Percentiles rank a stretch among this genome's conserved stretches.
Evolutionary conservation across 2,113 vertebrate genomes (phyloP).

Genomic region (Cheilinus undulatus): DNA sequence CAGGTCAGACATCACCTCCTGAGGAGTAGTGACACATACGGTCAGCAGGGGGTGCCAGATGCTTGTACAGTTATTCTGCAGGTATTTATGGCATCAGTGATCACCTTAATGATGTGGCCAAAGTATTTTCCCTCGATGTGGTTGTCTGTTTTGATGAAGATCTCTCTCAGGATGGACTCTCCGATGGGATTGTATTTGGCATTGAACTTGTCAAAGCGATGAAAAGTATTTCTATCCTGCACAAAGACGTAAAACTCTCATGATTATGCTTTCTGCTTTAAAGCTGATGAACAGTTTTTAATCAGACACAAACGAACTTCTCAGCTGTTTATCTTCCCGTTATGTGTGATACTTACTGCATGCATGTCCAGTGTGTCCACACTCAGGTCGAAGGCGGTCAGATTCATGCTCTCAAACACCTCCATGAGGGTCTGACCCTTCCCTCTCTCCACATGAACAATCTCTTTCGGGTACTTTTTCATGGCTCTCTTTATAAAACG

Average conservation of each 20-base stretch:
- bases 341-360: constrained; percentile 83
- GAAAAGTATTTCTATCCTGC: constrained; percentile 98
- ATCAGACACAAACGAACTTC: too few species aligned
- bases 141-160: constrained; percentile 99
- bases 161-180: constrained; percentile 95
- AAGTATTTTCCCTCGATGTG: constrained; percentile 95
- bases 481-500: constrained; percentile 97
- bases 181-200: constrained; percentile 98
- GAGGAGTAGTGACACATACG: constrained; percentile 34
- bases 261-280: too few species aligned
- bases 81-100: background rate
- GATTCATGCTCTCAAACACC: constrained; percentile 96
- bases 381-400: constrained; percentile 95
- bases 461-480: constrained; percentile 94
- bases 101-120: constrained; percentile 96
- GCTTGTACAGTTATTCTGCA: background rate
- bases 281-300: too few species aligned
- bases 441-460: constrained; percentile 91
- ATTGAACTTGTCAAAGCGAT: constrained; percentile 99
- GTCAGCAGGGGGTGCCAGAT: constrained; percentile 43
- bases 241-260: constrained; percentile 7
- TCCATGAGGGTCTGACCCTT: constrained; percentile 95
- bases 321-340: background rate
- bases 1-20: constrained; percentile 98
- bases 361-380: constrained; percentile 98